A percentile compares a stretch with the other conserved stretches of the same genome.
phyloP scores from a whole-genome alignment of 2,888 invertebrate genomes.

The Dysmachus trigonus region DNA sequence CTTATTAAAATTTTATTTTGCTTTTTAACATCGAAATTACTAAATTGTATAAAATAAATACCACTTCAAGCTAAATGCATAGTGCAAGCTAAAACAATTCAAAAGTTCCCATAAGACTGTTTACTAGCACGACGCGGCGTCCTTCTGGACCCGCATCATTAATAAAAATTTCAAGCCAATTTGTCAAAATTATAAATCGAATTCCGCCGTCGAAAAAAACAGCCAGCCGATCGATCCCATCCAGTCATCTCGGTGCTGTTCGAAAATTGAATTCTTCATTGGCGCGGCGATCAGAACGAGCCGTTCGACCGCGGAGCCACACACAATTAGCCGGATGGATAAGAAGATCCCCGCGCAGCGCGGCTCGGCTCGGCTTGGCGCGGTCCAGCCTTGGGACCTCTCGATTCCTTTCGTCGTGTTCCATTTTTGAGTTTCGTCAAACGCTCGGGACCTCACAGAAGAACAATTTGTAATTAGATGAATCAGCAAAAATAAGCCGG shows the following conservation, averaged over 20 bases:
- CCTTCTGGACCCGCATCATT: conserved; percentile 36
- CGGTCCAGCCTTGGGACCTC: conserved; percentile 10
- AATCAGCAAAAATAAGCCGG: conserved; percentile 47
- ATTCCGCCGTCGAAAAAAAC: conserved; percentile 36
- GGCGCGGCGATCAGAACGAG: conserved; percentile 4
- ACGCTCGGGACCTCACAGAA: conserved; percentile 49
- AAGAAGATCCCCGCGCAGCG: conserved; percentile 9
- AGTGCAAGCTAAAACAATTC: not conserved
- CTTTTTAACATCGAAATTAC: too few relatives aligned
- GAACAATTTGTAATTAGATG: conserved; percentile 52
- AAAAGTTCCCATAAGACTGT: not conserved
- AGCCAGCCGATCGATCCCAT: not conserved
- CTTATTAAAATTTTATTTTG: too few relatives aligned
- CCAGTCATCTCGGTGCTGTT: conserved; percentile 26
- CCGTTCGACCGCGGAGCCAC: conserved; percentile 20
- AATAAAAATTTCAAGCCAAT: conserved; percentile 49
- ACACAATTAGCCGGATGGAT: conserved; percentile 8
- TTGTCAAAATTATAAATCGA: conserved; percentile 50
- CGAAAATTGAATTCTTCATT: conserved; percentile 44
- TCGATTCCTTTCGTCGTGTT: not conserved
- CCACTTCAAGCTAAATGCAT: too few relatives aligned
- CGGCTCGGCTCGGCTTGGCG: too few relatives aligned
- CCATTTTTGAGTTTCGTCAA: conserved; percentile 28
- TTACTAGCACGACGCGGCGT: not conserved
- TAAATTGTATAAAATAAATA: too few relatives aligned